A percentile compares a stretch with the other conserved stretches of the same genome.
These are phyloP conservation scores for Aricia agestis DNA, from an alignment of 1,140 invertebrate species.

Conservation along the genomic window DNA sequence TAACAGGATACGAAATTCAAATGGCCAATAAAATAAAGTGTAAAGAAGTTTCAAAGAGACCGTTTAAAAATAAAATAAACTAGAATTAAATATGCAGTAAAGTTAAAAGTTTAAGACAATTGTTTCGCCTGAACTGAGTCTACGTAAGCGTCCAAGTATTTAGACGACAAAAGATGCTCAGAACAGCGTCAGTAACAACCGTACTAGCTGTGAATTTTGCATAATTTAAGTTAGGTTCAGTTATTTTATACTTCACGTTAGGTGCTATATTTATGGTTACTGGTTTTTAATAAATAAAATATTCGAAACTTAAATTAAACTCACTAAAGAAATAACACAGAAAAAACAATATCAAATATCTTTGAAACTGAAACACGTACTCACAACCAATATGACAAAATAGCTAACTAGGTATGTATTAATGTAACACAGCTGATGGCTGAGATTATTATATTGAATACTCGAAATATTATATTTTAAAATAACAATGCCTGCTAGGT, in stretches of 20 bases:
- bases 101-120: constrained; percentile 17
- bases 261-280: too few species aligned
- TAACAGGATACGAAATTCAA: background rate
- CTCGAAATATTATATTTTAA: too few species aligned
- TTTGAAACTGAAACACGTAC: too few species aligned
- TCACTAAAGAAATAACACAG: too few species aligned
- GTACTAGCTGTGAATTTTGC: background rate
- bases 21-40: background rate
- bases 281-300: too few species aligned
- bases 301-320: too few species aligned
- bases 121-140: background rate
- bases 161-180: constrained; percentile 8
- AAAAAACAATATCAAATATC: too few species aligned
- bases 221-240: background rate
- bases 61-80: constrained; percentile 7
- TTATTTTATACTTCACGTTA: background rate
- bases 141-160: background rate
- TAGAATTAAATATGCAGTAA: constrained; percentile 12
- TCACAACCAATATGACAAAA: too few species aligned
- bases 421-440: too few species aligned
- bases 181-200: background rate
- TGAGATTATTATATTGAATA: too few species aligned
- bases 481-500: too few species aligned
- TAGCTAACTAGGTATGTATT: too few species aligned
- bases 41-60: background rate